These are phyloP conservation scores for Andrena praecox DNA, from an alignment of 2,888 invertebrate genomes.

Conservation along the genomic window DNA sequence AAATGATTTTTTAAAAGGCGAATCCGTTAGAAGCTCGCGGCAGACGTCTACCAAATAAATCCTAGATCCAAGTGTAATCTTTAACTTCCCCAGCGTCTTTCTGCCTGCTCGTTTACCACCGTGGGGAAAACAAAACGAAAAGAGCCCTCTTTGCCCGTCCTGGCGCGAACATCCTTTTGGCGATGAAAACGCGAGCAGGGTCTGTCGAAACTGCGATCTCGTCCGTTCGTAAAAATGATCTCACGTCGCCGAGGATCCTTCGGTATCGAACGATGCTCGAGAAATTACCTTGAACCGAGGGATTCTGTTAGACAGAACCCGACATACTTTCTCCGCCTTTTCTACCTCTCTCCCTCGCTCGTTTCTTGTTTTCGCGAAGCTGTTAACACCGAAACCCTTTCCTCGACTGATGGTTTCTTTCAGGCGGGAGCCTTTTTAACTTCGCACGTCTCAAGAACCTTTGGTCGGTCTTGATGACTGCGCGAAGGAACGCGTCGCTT, in stretches of 20 bases:
- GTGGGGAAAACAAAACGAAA: constrained; percentile 7
- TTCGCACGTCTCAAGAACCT: constrained; percentile 23
- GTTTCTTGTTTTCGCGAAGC: constrained; percentile 26
- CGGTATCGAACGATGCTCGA: background rate
- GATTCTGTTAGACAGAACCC: background rate
- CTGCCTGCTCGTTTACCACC: constrained; percentile 11
- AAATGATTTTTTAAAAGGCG: constrained; percentile 32
- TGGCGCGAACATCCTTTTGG: constrained; percentile 41
- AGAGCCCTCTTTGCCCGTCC: constrained; percentile 22
- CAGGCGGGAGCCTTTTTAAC: constrained; percentile 27
- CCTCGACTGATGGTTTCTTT: constrained; percentile 40
- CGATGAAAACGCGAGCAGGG: constrained; percentile 10
- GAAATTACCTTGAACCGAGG: background rate
- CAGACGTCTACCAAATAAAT: constrained; percentile 39
- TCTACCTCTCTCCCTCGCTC: background rate
- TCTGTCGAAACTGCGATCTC: background rate
- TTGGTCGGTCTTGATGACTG: constrained; percentile 45
- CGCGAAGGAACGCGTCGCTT: constrained; percentile 42
- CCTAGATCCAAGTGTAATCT: constrained; percentile 7
- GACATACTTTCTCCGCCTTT: constrained; percentile 5
- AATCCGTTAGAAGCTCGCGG: constrained; percentile 14
- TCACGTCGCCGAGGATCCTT: background rate
- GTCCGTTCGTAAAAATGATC: background rate
- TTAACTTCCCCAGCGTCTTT: background rate
- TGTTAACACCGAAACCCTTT: constrained; percentile 58